Base-by-base conservation (phyloP, 23 tunicate species). In the Styela clava region DNA sequence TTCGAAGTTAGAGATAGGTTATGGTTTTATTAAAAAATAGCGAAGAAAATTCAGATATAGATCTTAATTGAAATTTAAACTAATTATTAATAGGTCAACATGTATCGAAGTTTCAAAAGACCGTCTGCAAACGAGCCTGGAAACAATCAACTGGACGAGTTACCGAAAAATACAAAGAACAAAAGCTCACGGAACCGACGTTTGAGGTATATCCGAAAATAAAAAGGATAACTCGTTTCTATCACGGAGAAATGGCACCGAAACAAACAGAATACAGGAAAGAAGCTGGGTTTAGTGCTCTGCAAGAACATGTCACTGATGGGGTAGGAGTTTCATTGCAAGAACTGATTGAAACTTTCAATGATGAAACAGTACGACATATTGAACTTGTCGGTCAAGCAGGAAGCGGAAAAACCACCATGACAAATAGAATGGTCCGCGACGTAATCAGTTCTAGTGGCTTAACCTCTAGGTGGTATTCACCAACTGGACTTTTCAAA, bases 181-280 rank as follows among this genome's bases (percentile, higher is more conserved):
- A 68, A 29, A 20, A 68, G n/a, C 12, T 68, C 24, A 16, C 24
- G 16, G 73, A 68, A 31, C 73, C 73, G 16, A 31, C 24, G 24
- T 68, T 68, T 68, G 20, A 68, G 27, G 73, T 68, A 29, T 21
- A 68, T 24, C 73, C 73, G 16, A 29, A 68, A 68, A 68, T 68
- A 31, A 31, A 24, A 24, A 31, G 27, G 73, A 24, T 31, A 31
- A 16, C 24, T 29, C n/a, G 27, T 68, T 68, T 18, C 28, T 68
- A 68, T 24, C 73, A 24, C 24, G 73, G 73, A 12, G 73, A 31
- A 68, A 29, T 24, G 24, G 31, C 24, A 20, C 16, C 24, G n/a
- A 31, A 68, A 16, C 31, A 20, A 24, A 31, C 20, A 68, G 73
- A 68, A 12, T 29, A 68, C 24, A n/a, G n/a, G n/a, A n/a, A n/a